phyloP scores from a whole-genome alignment of 2,888 invertebrate species.

The Volucella inanis region DNA sequence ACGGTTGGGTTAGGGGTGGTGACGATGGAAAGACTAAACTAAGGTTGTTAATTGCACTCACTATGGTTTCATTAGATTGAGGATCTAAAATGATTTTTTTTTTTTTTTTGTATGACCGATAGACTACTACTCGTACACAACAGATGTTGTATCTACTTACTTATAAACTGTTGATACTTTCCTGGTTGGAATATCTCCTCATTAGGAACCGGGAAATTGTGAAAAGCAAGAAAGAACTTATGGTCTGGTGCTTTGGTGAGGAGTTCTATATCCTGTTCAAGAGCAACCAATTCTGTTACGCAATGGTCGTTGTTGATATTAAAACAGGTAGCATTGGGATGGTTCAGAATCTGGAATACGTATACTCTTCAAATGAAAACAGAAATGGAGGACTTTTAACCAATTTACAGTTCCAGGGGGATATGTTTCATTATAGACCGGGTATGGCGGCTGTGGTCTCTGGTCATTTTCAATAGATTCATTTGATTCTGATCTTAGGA shows the following conservation, averaged over 20 bases:
- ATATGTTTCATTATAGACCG: constrained; percentile 68
- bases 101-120: not conserved
- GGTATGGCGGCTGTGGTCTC: constrained; percentile 63
- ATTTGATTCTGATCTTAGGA: constrained; percentile 76
- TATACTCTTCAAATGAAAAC: not conserved
- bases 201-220: constrained; percentile 77
- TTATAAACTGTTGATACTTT: constrained; percentile 77
- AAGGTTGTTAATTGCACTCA: constrained; percentile 87
- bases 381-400: not conserved
- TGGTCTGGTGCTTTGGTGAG: constrained; percentile 76
- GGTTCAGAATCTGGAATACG: constrained; percentile 75
- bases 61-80: constrained; percentile 76
- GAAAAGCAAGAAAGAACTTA: constrained; percentile 77
- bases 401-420: constrained; percentile 68
- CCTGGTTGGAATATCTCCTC: constrained; percentile 76
- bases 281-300: constrained; percentile 74
- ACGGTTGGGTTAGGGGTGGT: constrained; percentile 88
- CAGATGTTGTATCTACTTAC: constrained; percentile 73
- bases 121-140: not conserved
- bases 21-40: constrained; percentile 90
- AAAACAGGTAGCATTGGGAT: constrained; percentile 77
- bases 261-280: constrained; percentile 73
- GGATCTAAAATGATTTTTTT: constrained; percentile 72
- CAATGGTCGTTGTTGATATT: constrained; percentile 69
- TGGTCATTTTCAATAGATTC: constrained; percentile 20